A percentile compares a stretch with the other conserved stretches of the same genome.
These are phyloP conservation scores for Ceratina australensis DNA, from an alignment of 1,140 invertebrate genomes.

Conservation along the genomic window DNA sequence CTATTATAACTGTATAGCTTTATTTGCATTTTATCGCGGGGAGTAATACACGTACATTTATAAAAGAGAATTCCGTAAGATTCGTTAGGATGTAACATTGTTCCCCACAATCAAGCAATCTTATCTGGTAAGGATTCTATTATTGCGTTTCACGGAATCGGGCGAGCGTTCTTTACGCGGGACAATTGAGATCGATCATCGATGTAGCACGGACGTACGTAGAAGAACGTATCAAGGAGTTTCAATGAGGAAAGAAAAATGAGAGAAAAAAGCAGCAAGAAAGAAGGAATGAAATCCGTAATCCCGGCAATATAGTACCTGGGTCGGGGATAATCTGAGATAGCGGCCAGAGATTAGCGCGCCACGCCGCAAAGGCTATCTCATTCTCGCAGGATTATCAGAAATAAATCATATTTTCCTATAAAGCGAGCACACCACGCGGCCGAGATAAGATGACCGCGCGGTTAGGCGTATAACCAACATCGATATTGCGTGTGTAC, in stretches of 20 bases:
- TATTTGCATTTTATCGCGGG: neutral
- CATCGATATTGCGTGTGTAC: conserved; percentile 47
- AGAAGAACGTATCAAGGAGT: conserved; percentile 1
- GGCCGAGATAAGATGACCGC: conserved; percentile 56
- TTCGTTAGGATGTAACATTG: no score
- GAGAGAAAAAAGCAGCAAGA: conserved; percentile 32
- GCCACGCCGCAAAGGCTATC: conserved; percentile 75
- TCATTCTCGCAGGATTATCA: conserved; percentile 75
- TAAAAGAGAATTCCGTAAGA: neutral
- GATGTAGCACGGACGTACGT: neutral
- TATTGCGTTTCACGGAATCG: conserved; percentile 14
- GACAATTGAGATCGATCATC: conserved; percentile 5
- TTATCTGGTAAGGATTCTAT: neutral
- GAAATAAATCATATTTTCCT: conserved; percentile 78
- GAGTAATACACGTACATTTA: neutral
- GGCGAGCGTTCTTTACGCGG: neutral
- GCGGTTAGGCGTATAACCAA: conserved; percentile 36
- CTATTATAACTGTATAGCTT: neutral
- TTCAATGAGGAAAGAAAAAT: conserved; percentile 44
- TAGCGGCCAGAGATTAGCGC: conserved; percentile 71
- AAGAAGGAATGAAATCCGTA: conserved; percentile 71
- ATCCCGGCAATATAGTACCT: conserved; percentile 72
- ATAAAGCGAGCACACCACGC: conserved; percentile 55
- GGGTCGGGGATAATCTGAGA: conserved; percentile 71
- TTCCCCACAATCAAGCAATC: neutral